Evolutionary conservation across 2,113 vertebrate species (phyloP), one percentile per base, ranked within the genome.

Genomic region (Calidris pugnax): DNA sequence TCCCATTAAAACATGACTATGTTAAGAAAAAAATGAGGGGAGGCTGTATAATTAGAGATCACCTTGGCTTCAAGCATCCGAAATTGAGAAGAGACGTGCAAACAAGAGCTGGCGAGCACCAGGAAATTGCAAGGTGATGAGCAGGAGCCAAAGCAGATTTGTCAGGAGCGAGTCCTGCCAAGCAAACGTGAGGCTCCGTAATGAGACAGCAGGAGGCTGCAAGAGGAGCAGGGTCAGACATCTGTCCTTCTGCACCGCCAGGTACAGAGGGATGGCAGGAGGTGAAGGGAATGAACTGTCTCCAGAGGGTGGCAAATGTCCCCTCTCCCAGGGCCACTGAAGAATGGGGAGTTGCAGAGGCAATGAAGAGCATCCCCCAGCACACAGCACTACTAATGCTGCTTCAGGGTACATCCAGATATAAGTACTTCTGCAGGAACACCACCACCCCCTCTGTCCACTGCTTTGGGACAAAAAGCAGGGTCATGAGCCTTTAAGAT

Each of bases 351-450:
- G 67, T 41, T 48, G 41, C 41, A 9, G 0, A 0, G 71, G 28
- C 64, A 9, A 64, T 5, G 59, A 39, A 10, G 32, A 37, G 35
- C 63, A 32, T 51, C n/a, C 30, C 47, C 26, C 33, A 26, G 45
- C 14, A 33, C 39, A 6, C 18, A 8, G 41, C 47, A 22, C 24
- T 2, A 10, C 56, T 26, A 15, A 8, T 3, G 7, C 27, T 12
- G 21, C 21, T 14, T 7, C 27, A 12, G 35, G 51, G 45, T 0
- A 26, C 22, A 2, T 0, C 69, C 64, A 17, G 4, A 7, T 1
- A 0, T 2, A 26, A 3, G 6, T 1, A 16, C 33, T 18, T 7
- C 26, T 8, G 53, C 72, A 53, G 30, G 0, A 5, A 1, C 51
- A 14, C 15, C 14, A 6, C 8, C 21, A 0, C 2, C 30, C 8